A percentile compares a stretch with the other conserved stretches of the same genome.
Evolutionary conservation across 2,797 vertebrate species (phyloP).

Genomic region (Myotis vivesi): DNA sequence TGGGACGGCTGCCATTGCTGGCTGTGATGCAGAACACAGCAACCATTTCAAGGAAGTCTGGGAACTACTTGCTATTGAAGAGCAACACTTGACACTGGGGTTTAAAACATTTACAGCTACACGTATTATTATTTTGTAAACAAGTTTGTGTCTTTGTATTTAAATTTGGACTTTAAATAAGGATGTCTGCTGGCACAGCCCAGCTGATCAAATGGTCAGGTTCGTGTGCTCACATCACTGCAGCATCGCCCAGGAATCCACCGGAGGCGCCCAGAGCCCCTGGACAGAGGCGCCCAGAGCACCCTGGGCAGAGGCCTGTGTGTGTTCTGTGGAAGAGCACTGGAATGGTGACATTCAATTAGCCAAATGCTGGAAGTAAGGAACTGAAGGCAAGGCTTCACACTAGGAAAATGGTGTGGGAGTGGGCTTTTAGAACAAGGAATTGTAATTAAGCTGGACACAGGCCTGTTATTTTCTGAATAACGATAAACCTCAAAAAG

Average conservation of each 20-base stretch:
- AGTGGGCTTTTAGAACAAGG: neutral
- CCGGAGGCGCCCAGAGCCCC: neutral
- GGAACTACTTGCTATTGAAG: neutral
- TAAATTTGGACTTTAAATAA: neutral
- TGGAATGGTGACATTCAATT: neutral
- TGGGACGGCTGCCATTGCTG: neutral
- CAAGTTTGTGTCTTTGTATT: neutral
- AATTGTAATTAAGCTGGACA: neutral
- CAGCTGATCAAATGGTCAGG: neutral
- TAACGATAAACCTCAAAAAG: conserved; percentile 22
- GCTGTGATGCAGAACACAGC: neutral
- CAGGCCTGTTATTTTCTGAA: neutral
- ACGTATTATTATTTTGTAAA: neutral
- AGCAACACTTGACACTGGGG: neutral
- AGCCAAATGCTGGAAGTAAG: neutral
- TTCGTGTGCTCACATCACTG: neutral
- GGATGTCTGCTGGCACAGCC: neutral
- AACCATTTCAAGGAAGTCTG: neutral
- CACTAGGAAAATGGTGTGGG: neutral
- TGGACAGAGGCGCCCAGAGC: neutral
- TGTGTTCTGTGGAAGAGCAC: neutral
- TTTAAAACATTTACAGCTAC: neutral
- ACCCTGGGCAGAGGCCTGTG: neutral
- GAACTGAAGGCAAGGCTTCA: neutral
- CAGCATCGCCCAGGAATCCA: neutral